phyloP scores from a whole-genome alignment of 2,797 vertebrate species.

The Paramormyrops hopkinsi region DNA sequence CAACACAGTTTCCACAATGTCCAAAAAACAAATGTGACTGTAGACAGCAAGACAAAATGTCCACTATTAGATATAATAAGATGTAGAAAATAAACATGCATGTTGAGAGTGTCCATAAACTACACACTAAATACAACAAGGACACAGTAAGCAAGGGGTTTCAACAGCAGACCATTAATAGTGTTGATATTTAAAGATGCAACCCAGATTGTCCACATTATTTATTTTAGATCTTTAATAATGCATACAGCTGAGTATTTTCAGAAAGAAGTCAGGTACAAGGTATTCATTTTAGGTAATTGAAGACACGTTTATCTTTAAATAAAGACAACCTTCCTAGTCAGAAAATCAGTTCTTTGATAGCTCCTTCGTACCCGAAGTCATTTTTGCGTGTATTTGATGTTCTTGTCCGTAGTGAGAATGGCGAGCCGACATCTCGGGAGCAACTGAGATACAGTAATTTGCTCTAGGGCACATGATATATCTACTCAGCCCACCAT shows the following conservation, averaged over 20 bases:
- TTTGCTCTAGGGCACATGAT: background rate
- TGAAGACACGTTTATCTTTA: background rate
- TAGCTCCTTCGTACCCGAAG: background rate
- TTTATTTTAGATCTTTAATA: constrained; percentile 1
- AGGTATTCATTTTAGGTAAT: background rate
- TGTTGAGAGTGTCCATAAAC: background rate
- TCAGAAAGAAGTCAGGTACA: background rate
- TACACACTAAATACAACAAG: background rate
- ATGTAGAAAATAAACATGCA: background rate
- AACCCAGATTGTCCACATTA: constrained; percentile 8
- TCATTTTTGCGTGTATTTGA: background rate
- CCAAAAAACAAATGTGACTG: background rate
- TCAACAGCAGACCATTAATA: background rate
- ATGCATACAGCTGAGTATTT: background rate
- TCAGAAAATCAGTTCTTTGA: background rate
- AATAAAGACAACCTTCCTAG: background rate
- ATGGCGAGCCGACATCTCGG: background rate
- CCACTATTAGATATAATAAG: background rate
- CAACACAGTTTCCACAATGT: background rate
- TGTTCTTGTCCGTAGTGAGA: background rate
- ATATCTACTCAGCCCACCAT: background rate
- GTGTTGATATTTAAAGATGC: background rate
- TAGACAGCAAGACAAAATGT: background rate
- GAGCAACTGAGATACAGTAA: background rate
- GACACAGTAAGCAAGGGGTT: background rate